Base-by-base conservation (phyloP, 30 jellyfish, hydroid and myxozoan species). In the Aurelia coerulea region DNA sequence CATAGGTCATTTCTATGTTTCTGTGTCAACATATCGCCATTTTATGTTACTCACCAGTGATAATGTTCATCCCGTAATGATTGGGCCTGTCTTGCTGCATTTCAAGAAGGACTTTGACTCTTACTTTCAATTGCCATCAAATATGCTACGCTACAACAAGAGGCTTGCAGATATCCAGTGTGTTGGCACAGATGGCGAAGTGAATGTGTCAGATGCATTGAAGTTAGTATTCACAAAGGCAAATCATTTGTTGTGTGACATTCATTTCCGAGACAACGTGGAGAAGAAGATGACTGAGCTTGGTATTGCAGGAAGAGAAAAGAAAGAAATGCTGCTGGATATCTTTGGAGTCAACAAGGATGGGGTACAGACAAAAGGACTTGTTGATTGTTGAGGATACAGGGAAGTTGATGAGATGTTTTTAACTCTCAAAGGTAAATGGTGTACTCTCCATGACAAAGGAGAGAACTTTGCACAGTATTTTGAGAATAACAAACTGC, bases 241-340 rank as follows among this genome's bases (percentile, higher is more conserved):
- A 17, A 60, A 65, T 29, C 92, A 83, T 58, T 67, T 83, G 42
- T n/a, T 83, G 65, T 73, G 92, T 37, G 78, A 56, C 32, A 83
- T 83, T 19, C 92, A 83, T 31, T 18, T 83, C 81, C 58, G 66
- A 53, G 92, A 83, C 78, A 83, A 83, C 78, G 15, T 83, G 7
- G 17, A 14, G 9, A 68, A 68, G 75, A 66, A 66, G 68, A 18
- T 62, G 41, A 46, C 76, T 32, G 91, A 81, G 32, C 87, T 79
- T 23, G 68, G 68, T 33, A 64, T 79, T 64, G 82, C 29, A 49
- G 67, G 56, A 59, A 39, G 63, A 7, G 89, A 81, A 19, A 58
- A 29, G 64, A 17, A 65, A 65, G 76, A 65, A 65, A 65, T 33
- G 56, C 58, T 81, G 51, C 35, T 19, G 15, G 88, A 81, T 29